Evolutionary conservation across 2,888 invertebrate genomes (phyloP), one percentile per base, ranked within the genome.

Genomic region (Drosophila sordidapex): DNA sequence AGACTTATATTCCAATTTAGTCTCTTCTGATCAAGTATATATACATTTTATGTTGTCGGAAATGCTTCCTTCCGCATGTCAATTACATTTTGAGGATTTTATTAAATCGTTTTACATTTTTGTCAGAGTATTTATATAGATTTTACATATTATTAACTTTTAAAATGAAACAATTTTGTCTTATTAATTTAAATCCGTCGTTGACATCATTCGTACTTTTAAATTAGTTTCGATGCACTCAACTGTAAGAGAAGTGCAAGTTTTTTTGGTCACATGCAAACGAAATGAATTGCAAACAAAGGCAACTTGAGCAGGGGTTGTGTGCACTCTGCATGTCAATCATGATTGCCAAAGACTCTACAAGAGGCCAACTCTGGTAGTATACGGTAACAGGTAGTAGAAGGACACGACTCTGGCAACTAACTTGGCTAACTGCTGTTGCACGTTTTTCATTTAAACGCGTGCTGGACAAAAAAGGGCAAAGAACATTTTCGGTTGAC

Each of bases 371-470:
- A 69, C 31, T 57, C 64, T 46, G 81, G 25, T 60, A 43, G 61
- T 33, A 52, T 46, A 15, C 25, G 49, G 71, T 61, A 65, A 64
- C 64, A 61, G 76, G 49, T 59, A 54, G 71, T 27, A 46, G 40
- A 11, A 31, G 27, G 15, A 29, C 18, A 33, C 29, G 25, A 48
- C 78, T 63, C 58, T 35, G 29, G 52, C 75, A 72, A 74, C 63
- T 72, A 59, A 81, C 68, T 79, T 73, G 60, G 60, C 64, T 63
- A 80, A 78, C 81, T 72, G 51, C 60, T 67, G 64, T 64, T 76
- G 86, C 90, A 87, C 90, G 87, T 88, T 86, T 81, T 86, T 73
- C 88, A 82, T 87, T 87, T 80, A 80, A 82, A 70, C 78, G 71
- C 73, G 69, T 73, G 70, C 62, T 74, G 74, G 57, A 68, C 75